phyloP scores from a whole-genome alignment of 2,113 vertebrate species.

The Pedionomus torquatus region DNA sequence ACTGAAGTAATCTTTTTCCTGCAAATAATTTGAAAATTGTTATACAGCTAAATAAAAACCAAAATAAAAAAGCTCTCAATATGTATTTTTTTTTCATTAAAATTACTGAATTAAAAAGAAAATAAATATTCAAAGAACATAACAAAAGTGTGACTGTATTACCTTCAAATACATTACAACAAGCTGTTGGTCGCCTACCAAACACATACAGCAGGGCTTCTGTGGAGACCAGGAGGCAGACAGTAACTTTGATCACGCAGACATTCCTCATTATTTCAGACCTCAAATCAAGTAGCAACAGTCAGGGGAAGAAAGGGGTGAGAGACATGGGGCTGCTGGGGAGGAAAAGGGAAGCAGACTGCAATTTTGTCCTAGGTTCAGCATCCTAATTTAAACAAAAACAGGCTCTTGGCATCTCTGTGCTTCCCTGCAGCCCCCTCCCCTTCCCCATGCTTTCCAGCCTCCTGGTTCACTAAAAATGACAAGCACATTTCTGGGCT shows the following conservation, averaged over 20 bases:
- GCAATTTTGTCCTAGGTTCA: conserved; percentile 46
- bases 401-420: conserved; percentile 10
- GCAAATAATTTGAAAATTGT: conserved; percentile 17
- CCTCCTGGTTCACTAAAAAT: conserved; percentile 62
- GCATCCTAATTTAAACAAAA: conserved; percentile 59
- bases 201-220: conserved; percentile 36
- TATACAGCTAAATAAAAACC: conserved; percentile 3
- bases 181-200: conserved; percentile 40
- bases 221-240: conserved; percentile 50
- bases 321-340: conserved; percentile 40
- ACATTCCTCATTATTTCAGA: conserved; percentile 69
- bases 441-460: conserved; percentile 3
- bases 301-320: conserved; percentile 39
- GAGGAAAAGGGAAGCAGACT: conserved; percentile 42
- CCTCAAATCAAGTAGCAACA: conserved; percentile 62
- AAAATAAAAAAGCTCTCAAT: neutral
- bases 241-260: conserved; percentile 61
- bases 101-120: conserved; percentile 35
- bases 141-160: conserved; percentile 19
- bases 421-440: conserved; percentile 30
- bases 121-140: conserved; percentile 11
- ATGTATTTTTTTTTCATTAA: neutral
- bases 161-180: conserved; percentile 49
- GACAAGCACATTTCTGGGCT: conserved; percentile 52
- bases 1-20: neutral